These are phyloP conservation scores for Pammene aurita DNA, from an alignment of 2,888 invertebrate genomes.

Conservation along the genomic window DNA sequence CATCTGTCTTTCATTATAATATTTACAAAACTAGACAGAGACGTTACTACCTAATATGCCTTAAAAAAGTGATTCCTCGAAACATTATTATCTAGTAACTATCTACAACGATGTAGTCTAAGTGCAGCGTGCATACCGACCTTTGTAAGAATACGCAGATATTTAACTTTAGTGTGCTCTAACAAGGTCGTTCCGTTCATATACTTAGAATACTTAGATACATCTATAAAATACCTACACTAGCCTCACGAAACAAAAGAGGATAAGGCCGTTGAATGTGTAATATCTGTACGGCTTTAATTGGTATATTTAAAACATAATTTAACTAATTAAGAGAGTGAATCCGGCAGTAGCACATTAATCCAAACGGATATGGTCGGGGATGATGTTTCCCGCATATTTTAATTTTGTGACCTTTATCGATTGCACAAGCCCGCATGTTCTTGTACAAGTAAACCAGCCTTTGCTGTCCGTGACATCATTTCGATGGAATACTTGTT, in stretches of 20 bases:
- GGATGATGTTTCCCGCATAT: constrained; percentile 28
- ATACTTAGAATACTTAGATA: constrained; percentile 9
- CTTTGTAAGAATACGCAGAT: constrained; percentile 20
- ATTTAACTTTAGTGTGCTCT: constrained; percentile 24
- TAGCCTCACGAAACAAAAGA: background rate
- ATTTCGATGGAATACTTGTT: constrained; percentile 58
- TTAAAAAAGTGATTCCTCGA: background rate
- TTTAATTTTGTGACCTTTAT: constrained; percentile 15
- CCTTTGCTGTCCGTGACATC: constrained; percentile 61
- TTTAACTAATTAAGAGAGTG: constrained; percentile 1
- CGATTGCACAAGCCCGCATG: constrained; percentile 34
- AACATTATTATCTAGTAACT: background rate
- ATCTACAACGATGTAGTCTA: constrained; percentile 10
- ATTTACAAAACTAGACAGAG: too few species aligned
- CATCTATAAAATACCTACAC: constrained; percentile 6
- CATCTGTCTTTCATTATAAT: too few species aligned
- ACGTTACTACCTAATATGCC: too few species aligned
- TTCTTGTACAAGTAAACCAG: constrained; percentile 23
- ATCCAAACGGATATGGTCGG: constrained; percentile 17
- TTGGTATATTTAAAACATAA: background rate
- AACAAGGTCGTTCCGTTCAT: constrained; percentile 33
- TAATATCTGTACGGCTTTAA: background rate
- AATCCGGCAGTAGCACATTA: constrained; percentile 12
- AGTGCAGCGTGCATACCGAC: constrained; percentile 19
- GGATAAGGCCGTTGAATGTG: background rate